Percentiles rank a stretch among this genome's conserved stretches.
Evolutionary conservation across 2,888 invertebrate species (phyloP).

Genomic region (Chaitophorus viminalis): DNA sequence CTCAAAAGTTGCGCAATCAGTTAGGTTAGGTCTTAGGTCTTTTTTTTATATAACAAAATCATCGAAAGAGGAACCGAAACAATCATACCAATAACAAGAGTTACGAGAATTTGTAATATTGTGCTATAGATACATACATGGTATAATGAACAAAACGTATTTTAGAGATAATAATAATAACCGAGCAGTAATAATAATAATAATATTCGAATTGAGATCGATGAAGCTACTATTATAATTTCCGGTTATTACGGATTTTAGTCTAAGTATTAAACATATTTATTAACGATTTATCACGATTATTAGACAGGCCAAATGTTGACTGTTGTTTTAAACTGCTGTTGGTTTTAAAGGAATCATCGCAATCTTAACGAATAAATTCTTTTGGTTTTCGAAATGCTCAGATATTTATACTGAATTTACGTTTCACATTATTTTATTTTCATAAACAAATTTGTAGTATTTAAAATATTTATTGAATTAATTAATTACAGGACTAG

Average conservation of each 20-base stretch:
- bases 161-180: not conserved
- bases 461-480: not conserved
- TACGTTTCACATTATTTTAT: not conserved
- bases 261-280: too few relatives aligned
- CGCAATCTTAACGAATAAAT: not conserved
- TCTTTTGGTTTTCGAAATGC: not conserved
- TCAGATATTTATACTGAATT: not conserved
- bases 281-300: too few relatives aligned
- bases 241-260: too few relatives aligned
- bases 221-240: too few relatives aligned
- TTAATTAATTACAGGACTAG: not conserved
- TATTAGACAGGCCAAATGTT: too few relatives aligned
- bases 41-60: not conserved
- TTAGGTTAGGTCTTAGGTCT: not conserved
- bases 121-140: not conserved
- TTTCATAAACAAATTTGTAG: not conserved
- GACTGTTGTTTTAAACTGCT: too few relatives aligned
- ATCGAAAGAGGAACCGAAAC: not conserved
- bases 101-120: not conserved
- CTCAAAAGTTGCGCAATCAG: too few relatives aligned
- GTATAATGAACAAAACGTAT: not conserved
- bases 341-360: not conserved
- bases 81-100: not conserved
- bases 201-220: too few relatives aligned
- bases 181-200: too few relatives aligned